Evolutionary conservation across 2,113 vertebrate species (phyloP), one percentile per base, ranked within the genome.

Genomic region (Melierax canorus): DNA sequence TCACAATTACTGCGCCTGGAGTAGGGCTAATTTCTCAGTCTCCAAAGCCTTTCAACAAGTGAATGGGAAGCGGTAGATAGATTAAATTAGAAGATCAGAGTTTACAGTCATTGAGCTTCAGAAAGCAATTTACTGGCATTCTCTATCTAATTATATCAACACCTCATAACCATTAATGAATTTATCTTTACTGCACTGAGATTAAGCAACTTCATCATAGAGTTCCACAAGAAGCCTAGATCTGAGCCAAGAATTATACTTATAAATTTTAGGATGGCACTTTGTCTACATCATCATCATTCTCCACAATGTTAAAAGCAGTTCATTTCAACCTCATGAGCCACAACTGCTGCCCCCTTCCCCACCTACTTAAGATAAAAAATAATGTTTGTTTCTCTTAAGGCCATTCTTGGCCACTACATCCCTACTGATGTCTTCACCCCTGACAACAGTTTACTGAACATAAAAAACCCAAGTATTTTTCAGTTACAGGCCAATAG

Each of bases 61-160:
- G 56, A 91, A 91, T 58, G 39, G 51, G 75, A 92, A 94, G 80
- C 1, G 2, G 86, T 7, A 69, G 91, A 73, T 12, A 62, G 59
- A 97, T 93, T 88, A 93, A 92, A 92, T 88, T 55, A 88, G 72
- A 93, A 92, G 74, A 94, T 29, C 91, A 41, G 69, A 89, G 77
- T 91, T 89, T 92, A 92, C 15, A 94, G 73, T 66, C 79, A 89
- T 1, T 87, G 36, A 89, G 73, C 76, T 87, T 79, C 60, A 85
- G 36, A 94, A 94, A 79, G 92, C 80, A 92, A 92, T 94, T 94
- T 89, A 88, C 39, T 78, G 58, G 56, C 48, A 78, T 91, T 91
- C 76, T 92, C 86, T 75, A 84, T 77, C 90, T 93, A 96, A 94
- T 92, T 96, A 92, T 87, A 94, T 87, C 88, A 89, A 91, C 95